Evolutionary conservation across 2,113 vertebrate genomes (phyloP).

Genomic region (Oxyura jamaicensis): DNA sequence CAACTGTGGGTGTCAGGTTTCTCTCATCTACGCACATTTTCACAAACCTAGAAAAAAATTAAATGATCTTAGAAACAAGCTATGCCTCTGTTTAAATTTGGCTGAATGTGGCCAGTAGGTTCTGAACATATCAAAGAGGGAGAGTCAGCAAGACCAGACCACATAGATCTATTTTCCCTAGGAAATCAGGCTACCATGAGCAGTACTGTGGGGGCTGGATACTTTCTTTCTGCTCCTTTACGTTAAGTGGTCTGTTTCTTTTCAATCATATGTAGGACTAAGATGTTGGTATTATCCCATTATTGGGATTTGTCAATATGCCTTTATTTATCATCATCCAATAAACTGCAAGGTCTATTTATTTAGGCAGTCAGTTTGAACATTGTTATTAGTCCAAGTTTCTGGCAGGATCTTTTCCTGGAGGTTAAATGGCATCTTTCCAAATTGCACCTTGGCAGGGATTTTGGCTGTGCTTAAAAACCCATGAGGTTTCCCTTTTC

Average conservation of each 20-base stretch:
- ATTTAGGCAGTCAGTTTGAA: slow-evolving; percentile 30
- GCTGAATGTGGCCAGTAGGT: fast-evolving
- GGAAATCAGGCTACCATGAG: not conserved
- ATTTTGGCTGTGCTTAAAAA: slow-evolving; percentile 4
- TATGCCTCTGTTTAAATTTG: not conserved
- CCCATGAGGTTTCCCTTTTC: not conserved
- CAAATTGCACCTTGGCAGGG: slow-evolving; percentile 41
- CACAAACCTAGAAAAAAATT: not conserved
- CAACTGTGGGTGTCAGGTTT: not conserved
- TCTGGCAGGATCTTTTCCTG: slow-evolving; percentile 37
- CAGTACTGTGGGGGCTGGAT: not conserved
- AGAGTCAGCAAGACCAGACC: not conserved
- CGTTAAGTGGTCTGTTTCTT: not conserved
- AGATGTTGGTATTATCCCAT: not conserved
- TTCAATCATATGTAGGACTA: not conserved
- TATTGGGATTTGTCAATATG: not conserved
- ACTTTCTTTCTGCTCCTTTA: not conserved
- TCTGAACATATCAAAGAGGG: not conserved
- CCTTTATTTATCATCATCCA: slow-evolving; percentile 1
- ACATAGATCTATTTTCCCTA: not conserved
- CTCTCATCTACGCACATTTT: not conserved
- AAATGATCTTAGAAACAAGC: not conserved
- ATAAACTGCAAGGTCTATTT: not conserved
- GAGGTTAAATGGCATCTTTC: slow-evolving; percentile 48
- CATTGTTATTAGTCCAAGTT: not conserved